Evolutionary conservation across 2,113 vertebrate genomes (phyloP).

Genomic region (Gallinago paraguaiae): DNA sequence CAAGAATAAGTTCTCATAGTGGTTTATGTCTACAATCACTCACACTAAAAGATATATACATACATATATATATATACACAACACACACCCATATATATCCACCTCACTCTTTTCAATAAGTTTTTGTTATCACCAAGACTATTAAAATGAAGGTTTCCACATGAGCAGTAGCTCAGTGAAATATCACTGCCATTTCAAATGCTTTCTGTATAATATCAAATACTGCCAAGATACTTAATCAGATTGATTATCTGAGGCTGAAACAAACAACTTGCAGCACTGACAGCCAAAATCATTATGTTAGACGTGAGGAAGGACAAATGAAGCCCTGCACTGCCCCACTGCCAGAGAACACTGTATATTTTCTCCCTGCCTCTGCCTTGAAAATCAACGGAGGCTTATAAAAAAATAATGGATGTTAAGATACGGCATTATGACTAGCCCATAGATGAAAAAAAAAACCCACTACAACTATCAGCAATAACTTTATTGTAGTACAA

Average conservation of each 20-base stretch:
- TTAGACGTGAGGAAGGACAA: background rate
- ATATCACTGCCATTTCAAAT: background rate
- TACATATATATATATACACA: background rate
- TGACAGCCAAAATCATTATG: background rate
- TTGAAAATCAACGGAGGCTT: background rate
- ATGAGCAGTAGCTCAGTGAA: background rate
- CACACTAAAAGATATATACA: background rate
- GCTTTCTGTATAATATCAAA: slow-evolving; percentile 29
- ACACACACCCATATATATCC: background rate
- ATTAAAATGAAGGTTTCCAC: slow-evolving; percentile 14
- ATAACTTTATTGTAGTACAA: background rate
- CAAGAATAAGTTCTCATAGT: background rate
- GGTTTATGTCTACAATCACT: background rate
- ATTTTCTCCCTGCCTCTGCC: background rate
- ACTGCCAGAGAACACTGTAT: background rate
- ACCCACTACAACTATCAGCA: background rate
- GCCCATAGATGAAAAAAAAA: background rate
- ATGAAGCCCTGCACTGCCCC: background rate
- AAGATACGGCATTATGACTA: background rate
- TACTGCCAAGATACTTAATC: slow-evolving; percentile 29
- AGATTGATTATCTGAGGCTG: slow-evolving; percentile 39
- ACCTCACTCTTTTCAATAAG: background rate
- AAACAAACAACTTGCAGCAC: slow-evolving; percentile 34
- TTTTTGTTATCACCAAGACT: background rate
- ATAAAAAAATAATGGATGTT: background rate